Conservation (phyloP, 2,888 invertebrate species). For the Tenthredo mesomela region DNA sequence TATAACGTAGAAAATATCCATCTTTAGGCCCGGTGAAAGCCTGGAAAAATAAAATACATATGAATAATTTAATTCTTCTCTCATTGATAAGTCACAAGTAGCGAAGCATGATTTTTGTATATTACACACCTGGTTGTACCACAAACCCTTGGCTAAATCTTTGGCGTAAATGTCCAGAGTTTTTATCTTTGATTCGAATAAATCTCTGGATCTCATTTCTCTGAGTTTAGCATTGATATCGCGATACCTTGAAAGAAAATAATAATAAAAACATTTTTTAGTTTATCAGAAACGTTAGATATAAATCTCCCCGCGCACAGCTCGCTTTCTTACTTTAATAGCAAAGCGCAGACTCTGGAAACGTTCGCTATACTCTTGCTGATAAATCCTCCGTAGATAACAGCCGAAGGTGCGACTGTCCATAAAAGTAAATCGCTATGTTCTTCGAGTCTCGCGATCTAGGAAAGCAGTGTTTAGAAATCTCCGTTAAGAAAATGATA, state of each 20-base stretch:
- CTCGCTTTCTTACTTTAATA: slow-evolving; percentile 62
- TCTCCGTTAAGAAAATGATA: neutral
- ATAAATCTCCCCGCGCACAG: neutral
- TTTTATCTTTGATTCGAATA: slow-evolving; percentile 57
- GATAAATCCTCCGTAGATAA: slow-evolving; percentile 71
- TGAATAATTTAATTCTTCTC: too few relatives aligned
- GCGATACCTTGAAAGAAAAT: slow-evolving; percentile 61
- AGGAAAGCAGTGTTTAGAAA: slow-evolving; percentile 41
- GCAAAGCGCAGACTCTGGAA: slow-evolving; percentile 69
- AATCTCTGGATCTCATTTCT: slow-evolving; percentile 51
- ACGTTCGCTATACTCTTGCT: slow-evolving; percentile 65
- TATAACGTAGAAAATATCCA: slow-evolving; percentile 62
- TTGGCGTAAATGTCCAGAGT: slow-evolving; percentile 61
- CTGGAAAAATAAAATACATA: slow-evolving; percentile 59
- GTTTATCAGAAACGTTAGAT: neutral
- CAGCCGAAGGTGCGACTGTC: slow-evolving; percentile 69
- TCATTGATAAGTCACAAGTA: too few relatives aligned
- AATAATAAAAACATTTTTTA: slow-evolving; percentile 24
- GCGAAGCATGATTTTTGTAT: too few relatives aligned
- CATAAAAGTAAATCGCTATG: slow-evolving; percentile 62
- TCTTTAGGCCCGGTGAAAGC: slow-evolving; percentile 60
- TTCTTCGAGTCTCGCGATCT: slow-evolving; percentile 62
- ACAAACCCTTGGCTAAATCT: slow-evolving; percentile 67
- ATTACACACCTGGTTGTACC: slow-evolving; percentile 65
- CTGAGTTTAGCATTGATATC: slow-evolving; percentile 58